Percentiles rank a stretch among this genome's conserved stretches.
Evolutionary conservation across 2,888 invertebrate species (phyloP).

Genomic region (Dexiosoma caninum): DNA sequence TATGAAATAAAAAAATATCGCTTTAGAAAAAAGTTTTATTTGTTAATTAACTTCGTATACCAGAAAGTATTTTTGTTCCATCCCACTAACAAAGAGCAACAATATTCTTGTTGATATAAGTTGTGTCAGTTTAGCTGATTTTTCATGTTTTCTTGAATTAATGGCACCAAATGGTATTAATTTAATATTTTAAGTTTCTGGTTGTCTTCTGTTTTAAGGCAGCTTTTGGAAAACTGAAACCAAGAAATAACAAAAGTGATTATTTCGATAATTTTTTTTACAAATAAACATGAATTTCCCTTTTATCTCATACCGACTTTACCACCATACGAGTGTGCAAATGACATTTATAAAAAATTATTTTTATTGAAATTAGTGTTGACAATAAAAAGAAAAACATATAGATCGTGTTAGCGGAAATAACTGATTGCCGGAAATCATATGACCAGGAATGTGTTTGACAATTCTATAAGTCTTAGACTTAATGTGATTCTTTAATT

Average conservation of each 20-base stretch:
- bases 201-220: not conserved
- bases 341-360: not conserved
- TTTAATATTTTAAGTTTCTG: constrained; percentile 45
- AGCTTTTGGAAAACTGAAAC: not conserved
- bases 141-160: constrained; percentile 51
- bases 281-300: not conserved
- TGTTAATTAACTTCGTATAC: no score
- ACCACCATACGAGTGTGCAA: not conserved
- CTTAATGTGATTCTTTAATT: not conserved
- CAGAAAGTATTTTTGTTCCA: not conserved
- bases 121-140: constrained; percentile 39
- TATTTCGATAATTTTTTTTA: constrained; percentile 23
- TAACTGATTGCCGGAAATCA: constrained; percentile 39
- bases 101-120: constrained; percentile 9
- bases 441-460: not conserved
- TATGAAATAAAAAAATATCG: no score
- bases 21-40: no score
- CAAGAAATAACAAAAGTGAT: not conserved
- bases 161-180: constrained; percentile 48
- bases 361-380: constrained; percentile 40
- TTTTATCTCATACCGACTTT: constrained; percentile 14
- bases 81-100: not conserved
- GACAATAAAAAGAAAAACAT: constrained; percentile 35
- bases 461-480: not conserved
- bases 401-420: constrained; percentile 4